Percentiles rank a stretch among this genome's conserved stretches.
These are phyloP conservation scores for Andrena bicolor DNA, from an alignment of 2,888 invertebrate species.

Conservation along the genomic window DNA sequence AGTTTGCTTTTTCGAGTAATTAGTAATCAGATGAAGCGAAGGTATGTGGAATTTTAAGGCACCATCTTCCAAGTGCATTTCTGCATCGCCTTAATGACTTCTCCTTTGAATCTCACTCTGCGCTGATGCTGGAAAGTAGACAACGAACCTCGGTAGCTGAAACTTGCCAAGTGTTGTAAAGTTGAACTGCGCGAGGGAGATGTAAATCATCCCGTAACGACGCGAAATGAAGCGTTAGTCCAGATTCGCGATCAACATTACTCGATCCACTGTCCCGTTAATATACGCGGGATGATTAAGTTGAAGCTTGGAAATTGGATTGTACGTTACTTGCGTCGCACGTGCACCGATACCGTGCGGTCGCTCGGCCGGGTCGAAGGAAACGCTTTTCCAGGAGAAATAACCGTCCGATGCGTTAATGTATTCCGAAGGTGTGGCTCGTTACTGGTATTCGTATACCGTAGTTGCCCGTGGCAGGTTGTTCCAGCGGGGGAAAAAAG, in stretches of 20 bases:
- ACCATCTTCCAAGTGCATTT: slow-evolving; percentile 2
- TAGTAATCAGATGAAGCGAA: slow-evolving; percentile 39
- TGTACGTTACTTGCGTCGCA: slow-evolving; percentile 19
- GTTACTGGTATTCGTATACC: slow-evolving; percentile 8
- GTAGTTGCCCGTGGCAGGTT: not conserved
- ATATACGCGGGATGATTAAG: slow-evolving; percentile 24
- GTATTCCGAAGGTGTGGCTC: slow-evolving; percentile 36
- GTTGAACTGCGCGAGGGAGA: not conserved
- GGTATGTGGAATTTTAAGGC: slow-evolving; percentile 46
- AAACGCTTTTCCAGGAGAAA: slow-evolving; percentile 27
- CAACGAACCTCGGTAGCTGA: slow-evolving; percentile 7
- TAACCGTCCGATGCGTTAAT: slow-evolving; percentile 42
- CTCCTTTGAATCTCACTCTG: slow-evolving; percentile 24
- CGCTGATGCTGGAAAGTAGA: not conserved
- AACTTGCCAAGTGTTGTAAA: too few species aligned
- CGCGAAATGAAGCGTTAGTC: not conserved
- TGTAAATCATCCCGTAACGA: slow-evolving; percentile 24
- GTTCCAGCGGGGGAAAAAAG: not conserved
- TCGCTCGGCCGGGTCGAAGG: slow-evolving; percentile 11
- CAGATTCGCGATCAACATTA: slow-evolving; percentile 7
- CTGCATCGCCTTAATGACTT: slow-evolving; percentile 31
- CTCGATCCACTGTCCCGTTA: slow-evolving; percentile 21
- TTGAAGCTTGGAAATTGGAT: slow-evolving; percentile 29
- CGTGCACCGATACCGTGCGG: slow-evolving; percentile 15
- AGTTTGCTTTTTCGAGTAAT: not conserved